A percentile compares a stretch with the other conserved stretches of the same genome.
Conservation (phyloP, 2,888 invertebrate species). For the Perizoma flavofasciatum region DNA sequence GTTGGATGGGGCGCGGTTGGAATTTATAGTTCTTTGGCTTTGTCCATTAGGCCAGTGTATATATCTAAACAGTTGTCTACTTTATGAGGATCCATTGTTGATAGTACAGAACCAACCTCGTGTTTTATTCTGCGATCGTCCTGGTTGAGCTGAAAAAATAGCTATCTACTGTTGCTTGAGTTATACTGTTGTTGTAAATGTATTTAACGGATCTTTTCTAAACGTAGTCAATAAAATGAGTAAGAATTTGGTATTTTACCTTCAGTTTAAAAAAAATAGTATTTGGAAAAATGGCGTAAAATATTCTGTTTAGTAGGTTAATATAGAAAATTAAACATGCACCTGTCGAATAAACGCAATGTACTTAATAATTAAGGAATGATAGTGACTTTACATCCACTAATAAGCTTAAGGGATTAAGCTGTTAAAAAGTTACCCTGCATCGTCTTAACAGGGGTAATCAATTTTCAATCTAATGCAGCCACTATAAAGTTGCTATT, state of each 20-base stretch:
- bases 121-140: conserved; percentile 22
- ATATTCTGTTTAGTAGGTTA: too few relatives aligned
- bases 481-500: conserved; percentile 11
- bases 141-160: conserved; percentile 11
- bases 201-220: too few relatives aligned
- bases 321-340: too few relatives aligned
- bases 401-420: conserved; percentile 38
- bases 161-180: conserved; percentile 19
- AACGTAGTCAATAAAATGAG: too few relatives aligned
- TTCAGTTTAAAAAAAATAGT: too few relatives aligned
- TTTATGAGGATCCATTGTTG: conserved; percentile 37
- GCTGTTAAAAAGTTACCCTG: conserved; percentile 30
- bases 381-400: conserved; percentile 31
- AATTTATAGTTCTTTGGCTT: conserved; percentile 76
- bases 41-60: conserved; percentile 62
- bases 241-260: too few relatives aligned
- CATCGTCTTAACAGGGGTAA: conserved; percentile 1
- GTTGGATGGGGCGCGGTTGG: conserved; percentile 66
- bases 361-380: conserved; percentile 24
- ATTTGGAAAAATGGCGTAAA: too few relatives aligned
- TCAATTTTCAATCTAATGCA: conserved; percentile 9
- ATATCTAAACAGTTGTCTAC: conserved; percentile 50
- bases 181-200: conserved; percentile 10
- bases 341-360: neutral
- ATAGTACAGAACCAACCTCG: conserved; percentile 16